These are phyloP conservation scores for Agrotis exclamationis DNA, from an alignment of 2,888 invertebrate species.

Conservation along the genomic window DNA sequence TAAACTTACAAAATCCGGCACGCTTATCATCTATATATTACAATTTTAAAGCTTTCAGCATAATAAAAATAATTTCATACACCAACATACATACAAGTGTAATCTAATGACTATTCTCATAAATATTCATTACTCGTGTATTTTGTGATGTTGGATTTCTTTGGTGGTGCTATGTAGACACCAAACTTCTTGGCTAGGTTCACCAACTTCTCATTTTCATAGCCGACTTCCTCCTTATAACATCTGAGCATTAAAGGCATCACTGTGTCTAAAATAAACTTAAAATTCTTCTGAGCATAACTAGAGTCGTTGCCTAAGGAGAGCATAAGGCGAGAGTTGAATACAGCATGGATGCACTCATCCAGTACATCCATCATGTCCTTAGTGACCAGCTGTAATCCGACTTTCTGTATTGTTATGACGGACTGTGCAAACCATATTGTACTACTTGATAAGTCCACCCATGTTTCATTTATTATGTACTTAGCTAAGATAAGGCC, in stretches of 20 bases:
- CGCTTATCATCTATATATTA: constrained; percentile 89
- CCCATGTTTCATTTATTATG: constrained; percentile 92
- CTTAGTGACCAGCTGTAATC: constrained; percentile 94
- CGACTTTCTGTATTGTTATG: constrained; percentile 94
- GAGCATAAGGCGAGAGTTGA: constrained; percentile 93
- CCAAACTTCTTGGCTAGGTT: constrained; percentile 90
- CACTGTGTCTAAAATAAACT: constrained; percentile 93
- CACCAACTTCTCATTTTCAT: constrained; percentile 90
- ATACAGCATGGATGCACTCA: constrained; percentile 93
- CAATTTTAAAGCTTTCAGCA: constrained; percentile 90
- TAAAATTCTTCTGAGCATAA: constrained; percentile 92
- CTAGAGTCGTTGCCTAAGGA: constrained; percentile 85
- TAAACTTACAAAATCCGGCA: constrained; percentile 89
- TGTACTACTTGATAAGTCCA: constrained; percentile 95
- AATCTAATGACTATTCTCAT: constrained; percentile 84
- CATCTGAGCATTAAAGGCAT: constrained; percentile 92
- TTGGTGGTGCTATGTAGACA: constrained; percentile 88
- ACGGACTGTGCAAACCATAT: constrained; percentile 95
- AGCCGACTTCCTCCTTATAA: constrained; percentile 92
- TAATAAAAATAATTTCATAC: constrained; percentile 88
- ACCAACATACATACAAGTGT: constrained; percentile 71
- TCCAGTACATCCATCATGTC: constrained; percentile 94
- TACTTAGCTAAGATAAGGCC: constrained; percentile 93
- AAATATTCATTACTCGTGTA: constrained; percentile 93
- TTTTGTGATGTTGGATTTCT: constrained; percentile 92